Evolutionary conservation across 2,113 vertebrate genomes (phyloP), one percentile per base, ranked within the genome.

Genomic region (Clarias magur): DNA sequence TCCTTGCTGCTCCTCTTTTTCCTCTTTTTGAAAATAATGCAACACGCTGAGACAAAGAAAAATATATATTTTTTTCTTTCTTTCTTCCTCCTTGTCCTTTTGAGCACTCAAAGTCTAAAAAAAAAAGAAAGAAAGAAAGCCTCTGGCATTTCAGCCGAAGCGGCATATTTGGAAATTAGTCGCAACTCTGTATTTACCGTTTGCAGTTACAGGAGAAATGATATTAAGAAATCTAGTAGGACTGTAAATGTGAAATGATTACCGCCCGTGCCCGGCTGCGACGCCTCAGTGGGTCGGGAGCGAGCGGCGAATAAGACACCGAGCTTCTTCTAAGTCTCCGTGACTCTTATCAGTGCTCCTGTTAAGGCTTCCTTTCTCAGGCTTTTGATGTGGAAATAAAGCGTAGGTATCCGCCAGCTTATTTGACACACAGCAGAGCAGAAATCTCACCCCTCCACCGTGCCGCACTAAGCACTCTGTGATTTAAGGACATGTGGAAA

Each of bases 331-430:
- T 85, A 89, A 87, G 78, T 89, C 86, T 13, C 87, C 78, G 59
- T 57, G 88, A 87, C 78, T 82, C 53, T 56, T 86, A 87, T 85
- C 72, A 56, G 48, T 34, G 56, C 82, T 87, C 76, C 53, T n/a
- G 17, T 82, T 87, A 87, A 82, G 83, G 84, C 27, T 62, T 80
- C 65, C 79, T 85, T 85, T 70, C 68, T 70, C 83, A 82, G 57
- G 21, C 63, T 80, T 89, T 89, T 88, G 86, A 87, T 79, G 86
- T 87, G 86, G 79, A 89, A 87, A 88, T 83, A 84, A 79, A 81
- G 83, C 13, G 62, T 27, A 79, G 72, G 59, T 80, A 70, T 70
- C 76, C 63, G 10, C 21, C 27, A 81, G 76, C 82, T 72, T 84
- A 72, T 84, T 84, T 57, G 53, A 54, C n/a, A 72, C 60, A 72